Percentiles rank a stretch among this genome's conserved stretches.
Evolutionary conservation across 2,888 invertebrate species (phyloP).

Genomic region (Rhingia rostrata): DNA sequence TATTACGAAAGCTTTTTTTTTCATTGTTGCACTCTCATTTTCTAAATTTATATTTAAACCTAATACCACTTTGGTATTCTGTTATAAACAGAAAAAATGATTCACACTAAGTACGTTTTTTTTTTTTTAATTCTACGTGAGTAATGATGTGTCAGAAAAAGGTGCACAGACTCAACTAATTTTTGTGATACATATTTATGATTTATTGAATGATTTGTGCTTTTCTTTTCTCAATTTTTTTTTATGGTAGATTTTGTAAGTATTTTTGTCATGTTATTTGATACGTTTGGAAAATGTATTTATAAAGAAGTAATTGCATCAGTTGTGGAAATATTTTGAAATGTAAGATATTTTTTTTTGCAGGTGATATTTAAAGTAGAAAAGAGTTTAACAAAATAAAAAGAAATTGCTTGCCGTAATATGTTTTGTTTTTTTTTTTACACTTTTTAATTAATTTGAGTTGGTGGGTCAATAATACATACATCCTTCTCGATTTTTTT

Average conservation of each 20-base stretch:
- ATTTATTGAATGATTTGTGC: conserved; percentile 14
- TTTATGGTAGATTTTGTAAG: conserved; percentile 8
- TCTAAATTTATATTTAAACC: conserved; percentile 58
- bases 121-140: conserved; percentile 21
- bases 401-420: too few species aligned
- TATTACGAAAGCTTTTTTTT: not conserved
- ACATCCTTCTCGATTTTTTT: too few species aligned
- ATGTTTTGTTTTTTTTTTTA: too few species aligned
- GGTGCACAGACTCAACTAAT: conserved; percentile 26
- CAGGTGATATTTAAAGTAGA: too few species aligned
- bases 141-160: conserved; percentile 59
- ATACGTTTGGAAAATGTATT: conserved; percentile 12
- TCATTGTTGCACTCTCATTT: conserved; percentile 57
- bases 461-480: too few species aligned
- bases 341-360: too few species aligned
- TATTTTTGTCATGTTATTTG: conserved; percentile 43
- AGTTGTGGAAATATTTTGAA: too few species aligned
- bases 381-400: too few species aligned
- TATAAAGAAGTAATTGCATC: too few species aligned
- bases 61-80: conserved; percentile 47
- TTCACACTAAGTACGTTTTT: conserved; percentile 46
- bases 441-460: too few species aligned
- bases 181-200: conserved; percentile 39
- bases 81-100: conserved; percentile 42
- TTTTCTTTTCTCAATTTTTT: not conserved